Conservation (phyloP, 2,113 vertebrate genomes). For the Pardalotus punctatus region DNA sequence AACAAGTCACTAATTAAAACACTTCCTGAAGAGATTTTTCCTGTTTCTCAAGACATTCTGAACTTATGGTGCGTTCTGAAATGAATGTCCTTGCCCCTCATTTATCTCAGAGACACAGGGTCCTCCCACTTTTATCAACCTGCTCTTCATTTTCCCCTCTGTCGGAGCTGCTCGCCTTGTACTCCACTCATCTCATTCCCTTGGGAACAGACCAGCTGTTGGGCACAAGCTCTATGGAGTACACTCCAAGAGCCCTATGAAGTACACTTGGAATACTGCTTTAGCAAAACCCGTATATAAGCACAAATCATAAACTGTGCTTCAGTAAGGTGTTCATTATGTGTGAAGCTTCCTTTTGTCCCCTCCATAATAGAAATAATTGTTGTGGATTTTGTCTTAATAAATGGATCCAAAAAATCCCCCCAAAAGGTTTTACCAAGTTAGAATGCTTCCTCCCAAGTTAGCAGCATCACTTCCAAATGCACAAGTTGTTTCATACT, state of each 20-base stretch:
- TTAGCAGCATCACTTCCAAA: not conserved
- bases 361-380: not conserved
- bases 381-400: not conserved
- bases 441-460: not conserved
- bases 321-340: not conserved
- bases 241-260: not conserved
- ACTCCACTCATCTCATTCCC: not conserved
- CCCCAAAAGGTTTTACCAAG: not conserved
- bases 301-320: not conserved
- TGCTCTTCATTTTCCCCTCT: not conserved
- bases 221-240: not conserved
- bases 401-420: not conserved
- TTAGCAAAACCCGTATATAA: not conserved
- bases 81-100: not conserved
- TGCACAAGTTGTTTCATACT: not conserved
- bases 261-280: not conserved
- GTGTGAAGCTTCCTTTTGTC: fast-evolving
- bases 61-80: not conserved
- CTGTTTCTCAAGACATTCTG: not conserved
- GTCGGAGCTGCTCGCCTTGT: not conserved
- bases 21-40: not conserved
- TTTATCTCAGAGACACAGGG: fast-evolving
- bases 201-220: not conserved
- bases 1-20: not conserved
- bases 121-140: fast-evolving